A percentile compares a stretch with the other conserved stretches of the same genome.
Evolutionary conservation across 2,797 vertebrate genomes (phyloP).

Genomic region (Kryptolebias ocellatus): DNA sequence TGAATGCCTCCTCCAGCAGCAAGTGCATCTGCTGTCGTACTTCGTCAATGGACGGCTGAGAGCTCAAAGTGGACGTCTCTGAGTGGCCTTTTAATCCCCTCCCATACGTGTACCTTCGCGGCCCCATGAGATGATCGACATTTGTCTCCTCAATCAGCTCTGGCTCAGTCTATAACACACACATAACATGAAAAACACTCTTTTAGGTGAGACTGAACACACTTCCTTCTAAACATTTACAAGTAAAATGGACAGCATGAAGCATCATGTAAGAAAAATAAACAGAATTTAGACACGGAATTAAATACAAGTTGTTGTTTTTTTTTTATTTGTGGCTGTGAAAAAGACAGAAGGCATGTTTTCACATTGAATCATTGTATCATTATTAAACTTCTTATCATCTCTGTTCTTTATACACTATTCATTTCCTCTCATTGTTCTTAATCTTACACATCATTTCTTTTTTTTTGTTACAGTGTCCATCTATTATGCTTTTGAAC

Average conservation of each 20-base stretch:
- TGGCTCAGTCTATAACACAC: slow-evolving; percentile 88
- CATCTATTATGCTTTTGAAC: slow-evolving; percentile 46
- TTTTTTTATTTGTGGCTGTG: too few species aligned
- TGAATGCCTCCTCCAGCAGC: slow-evolving; percentile 97
- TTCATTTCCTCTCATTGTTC: not conserved
- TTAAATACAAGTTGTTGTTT: too few species aligned
- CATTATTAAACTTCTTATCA: too few species aligned
- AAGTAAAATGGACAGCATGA: not conserved
- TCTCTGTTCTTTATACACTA: too few species aligned
- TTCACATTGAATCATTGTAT: too few species aligned
- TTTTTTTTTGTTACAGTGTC: slow-evolving; percentile 5
- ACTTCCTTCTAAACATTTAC: not conserved
- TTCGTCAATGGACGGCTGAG: slow-evolving; percentile 99
- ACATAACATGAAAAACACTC: slow-evolving; percentile 3
- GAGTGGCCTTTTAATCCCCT: slow-evolving; percentile 94
- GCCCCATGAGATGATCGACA: slow-evolving; percentile 87
- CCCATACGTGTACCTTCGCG: slow-evolving; percentile 84
- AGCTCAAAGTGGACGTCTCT: slow-evolving; percentile 96
- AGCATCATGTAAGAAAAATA: too few species aligned
- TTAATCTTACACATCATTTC: slow-evolving; percentile 8
- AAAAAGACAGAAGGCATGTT: too few species aligned
- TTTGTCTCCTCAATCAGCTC: slow-evolving; percentile 98
- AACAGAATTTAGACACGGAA: too few species aligned
- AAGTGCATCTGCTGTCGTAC: slow-evolving; percentile 99
- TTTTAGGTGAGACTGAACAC: slow-evolving; percentile 12